Evolutionary conservation across 2,888 invertebrate species (phyloP).

Genomic region (Acanthoscelides obtectus): DNA sequence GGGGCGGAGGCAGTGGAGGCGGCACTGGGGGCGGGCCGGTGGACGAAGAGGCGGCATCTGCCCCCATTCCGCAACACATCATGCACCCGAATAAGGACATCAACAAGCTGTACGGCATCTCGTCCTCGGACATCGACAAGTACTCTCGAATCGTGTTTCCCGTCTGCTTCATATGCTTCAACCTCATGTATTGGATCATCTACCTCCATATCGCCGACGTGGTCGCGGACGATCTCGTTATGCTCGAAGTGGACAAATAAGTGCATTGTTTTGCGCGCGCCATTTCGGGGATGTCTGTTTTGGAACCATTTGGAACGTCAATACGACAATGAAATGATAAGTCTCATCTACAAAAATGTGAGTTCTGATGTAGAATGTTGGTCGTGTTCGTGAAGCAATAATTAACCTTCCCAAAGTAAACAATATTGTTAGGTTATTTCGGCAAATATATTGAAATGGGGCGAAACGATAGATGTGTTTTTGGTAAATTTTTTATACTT

Average conservation of each 20-base stretch:
- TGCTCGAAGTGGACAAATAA: slow-evolving; percentile 68
- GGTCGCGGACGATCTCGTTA: slow-evolving; percentile 88
- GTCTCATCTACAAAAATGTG: neutral
- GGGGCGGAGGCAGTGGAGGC: slow-evolving; percentile 55
- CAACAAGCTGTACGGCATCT: slow-evolving; percentile 86
- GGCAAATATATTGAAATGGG: too few species aligned
- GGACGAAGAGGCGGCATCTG: slow-evolving; percentile 57
- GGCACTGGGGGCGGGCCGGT: slow-evolving; percentile 61
- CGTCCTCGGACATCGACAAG: slow-evolving; percentile 98
- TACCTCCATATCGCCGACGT: slow-evolving; percentile 95
- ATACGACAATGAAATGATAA: neutral
- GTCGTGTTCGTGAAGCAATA: neutral
- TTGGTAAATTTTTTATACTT: too few species aligned
- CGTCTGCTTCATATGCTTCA: slow-evolving; percentile 97
- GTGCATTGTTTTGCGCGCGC: neutral
- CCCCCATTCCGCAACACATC: slow-evolving; percentile 69
- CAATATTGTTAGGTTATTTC: too few species aligned
- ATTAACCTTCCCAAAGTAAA: too few species aligned
- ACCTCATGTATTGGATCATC: slow-evolving; percentile 97
- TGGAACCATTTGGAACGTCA: neutral
- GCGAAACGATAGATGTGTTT: too few species aligned
- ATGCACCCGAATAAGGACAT: slow-evolving; percentile 88
- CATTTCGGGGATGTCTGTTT: neutral
- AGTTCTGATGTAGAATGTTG: neutral
- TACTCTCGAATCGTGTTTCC: slow-evolving; percentile 98